phyloP scores from a whole-genome alignment of 2,797 vertebrate genomes.

The Percopsis omiscomaycus region DNA sequence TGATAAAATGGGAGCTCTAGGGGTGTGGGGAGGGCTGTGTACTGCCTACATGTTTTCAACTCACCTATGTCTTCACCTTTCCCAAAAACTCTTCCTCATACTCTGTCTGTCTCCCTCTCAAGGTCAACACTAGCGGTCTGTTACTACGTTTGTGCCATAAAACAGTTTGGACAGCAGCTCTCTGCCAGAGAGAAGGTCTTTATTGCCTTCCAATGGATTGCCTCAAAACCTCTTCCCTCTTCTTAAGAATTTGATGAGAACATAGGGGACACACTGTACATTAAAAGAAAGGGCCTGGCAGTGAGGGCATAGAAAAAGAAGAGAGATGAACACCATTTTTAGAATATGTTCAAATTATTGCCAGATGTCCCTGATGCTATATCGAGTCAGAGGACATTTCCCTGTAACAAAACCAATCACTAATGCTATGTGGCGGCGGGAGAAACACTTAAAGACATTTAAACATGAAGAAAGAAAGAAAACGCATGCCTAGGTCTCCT shows the following conservation, averaged over 20 bases:
- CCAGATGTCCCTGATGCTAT: slow-evolving; percentile 17
- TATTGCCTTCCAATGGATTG: slow-evolving; percentile 3
- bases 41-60: neutral
- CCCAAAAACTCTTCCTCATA: slow-evolving; percentile 7
- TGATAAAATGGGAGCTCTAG: slow-evolving; percentile 6
- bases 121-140: neutral
- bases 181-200: slow-evolving; percentile 8
- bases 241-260: slow-evolving; percentile 17
- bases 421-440: too few relatives aligned
- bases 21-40: neutral
- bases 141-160: slow-evolving; percentile 6
- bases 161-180: slow-evolving; percentile 1
- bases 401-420: neutral
- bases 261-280: slow-evolving; percentile 19
- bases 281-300: slow-evolving; percentile 27
- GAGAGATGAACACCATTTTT: slow-evolving; percentile 22
- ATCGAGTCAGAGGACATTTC: slow-evolving; percentile 14
- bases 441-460: too few relatives aligned
- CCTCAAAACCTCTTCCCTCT: neutral
- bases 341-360: slow-evolving; percentile 7
- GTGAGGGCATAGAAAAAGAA: slow-evolving; percentile 38
- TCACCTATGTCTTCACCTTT: neutral
- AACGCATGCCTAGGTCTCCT: too few relatives aligned
- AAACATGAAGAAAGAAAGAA: too few relatives aligned
- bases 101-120: neutral